Base-by-base conservation (phyloP, 2,113 vertebrate species). In the Saccopteryx bilineata region DNA sequence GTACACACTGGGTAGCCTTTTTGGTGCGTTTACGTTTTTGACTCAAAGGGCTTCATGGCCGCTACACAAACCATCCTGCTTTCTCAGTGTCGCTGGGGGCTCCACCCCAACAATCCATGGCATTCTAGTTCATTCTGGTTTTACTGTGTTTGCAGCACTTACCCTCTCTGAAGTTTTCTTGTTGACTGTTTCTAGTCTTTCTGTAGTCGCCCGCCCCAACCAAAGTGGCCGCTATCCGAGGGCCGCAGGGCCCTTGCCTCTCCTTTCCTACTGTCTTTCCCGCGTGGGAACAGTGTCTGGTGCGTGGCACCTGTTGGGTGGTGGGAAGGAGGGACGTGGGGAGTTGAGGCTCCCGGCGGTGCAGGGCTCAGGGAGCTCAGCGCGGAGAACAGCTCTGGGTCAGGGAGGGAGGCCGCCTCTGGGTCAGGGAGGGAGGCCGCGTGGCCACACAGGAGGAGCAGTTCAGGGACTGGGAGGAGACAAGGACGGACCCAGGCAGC, bases 161-260 rank as follows among this genome's bases (percentile, higher is more conserved):
- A 66, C 10, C 28, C 50, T 78, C 24, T 81, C 76, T 87, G 80
- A 52, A 60, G 56, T 60, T 46, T 85, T 65, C 91, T 65, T 10
- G 3, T 63, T 71, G 65, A 4, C 71, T 96, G n/a, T 76, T 89
- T 95, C 23, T 56, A 75, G 28, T 83, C 63, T 75, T 68, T 58
- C 50, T 60, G 60, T 23, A 80, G 46, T 24, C 21, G 12, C 28
- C 71, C 26, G 7, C 52, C 66, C 31, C n/a, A 65, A 0, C 14
- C 75, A 71, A 54, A 80, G 24, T 48, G 23, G 60, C 65, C 61
- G 23, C 50, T 81, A 48, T 61, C n/a, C 76, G n/a, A 72, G 71
- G 15, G 39, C 90, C 11, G 2, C 90, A 9, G 2, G 18, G 33
- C 31, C 17, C 71, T 56, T 28, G 48, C 21, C 4, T 82, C 88